Base-by-base conservation (phyloP, 2,888 invertebrate genomes). In the Azorinus chamasolen region DNA sequence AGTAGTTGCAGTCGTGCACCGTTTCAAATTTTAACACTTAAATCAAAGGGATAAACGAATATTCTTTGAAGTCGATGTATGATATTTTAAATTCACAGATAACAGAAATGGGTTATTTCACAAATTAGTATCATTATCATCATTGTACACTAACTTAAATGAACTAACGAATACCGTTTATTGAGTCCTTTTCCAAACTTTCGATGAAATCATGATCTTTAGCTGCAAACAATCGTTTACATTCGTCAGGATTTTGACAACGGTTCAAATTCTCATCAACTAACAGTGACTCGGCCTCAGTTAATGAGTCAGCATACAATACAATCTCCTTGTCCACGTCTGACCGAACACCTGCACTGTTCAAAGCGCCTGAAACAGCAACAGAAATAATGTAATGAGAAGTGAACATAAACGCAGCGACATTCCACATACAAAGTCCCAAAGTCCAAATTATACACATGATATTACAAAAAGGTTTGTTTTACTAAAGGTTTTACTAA, bases 291-390 rank as follows among this genome's bases (percentile, higher is more conserved):
- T 64, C 50, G 37, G 83, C 77, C 62, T 86, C 86, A 51, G 83
- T 71, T 16, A 83, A 78, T 16, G 73, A 62, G 43, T 85, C 84
- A 20, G 80, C 51, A 16, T 84, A 59, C 10, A 85, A 51, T 0
- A 79, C 78, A 22, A 75, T 75, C 48, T 87, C 87, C 20, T 68
- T 63, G 50, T 85, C 77, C 6, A 83, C 79, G 55, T 86, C 86
- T 25, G 45, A 68, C 1, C 84, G 62, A 5, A 27, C 53, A 14
- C 69, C 78, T 20, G 71, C 48, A 16, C 50, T 54, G 12, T 72
- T 59, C 24, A 83, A 59, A 2, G 50, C 45, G 24, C 83, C 83
- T 83, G 48, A n/a, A n/a, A n/a, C n/a, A n/a, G n/a, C n/a, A n/a
- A n/a, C n/a, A n/a, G n/a, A n/a, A n/a, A n/a, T n/a, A n/a, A n/a